Base-by-base conservation (phyloP, 1,140 invertebrate genomes). In the Saccostrea echinata region DNA sequence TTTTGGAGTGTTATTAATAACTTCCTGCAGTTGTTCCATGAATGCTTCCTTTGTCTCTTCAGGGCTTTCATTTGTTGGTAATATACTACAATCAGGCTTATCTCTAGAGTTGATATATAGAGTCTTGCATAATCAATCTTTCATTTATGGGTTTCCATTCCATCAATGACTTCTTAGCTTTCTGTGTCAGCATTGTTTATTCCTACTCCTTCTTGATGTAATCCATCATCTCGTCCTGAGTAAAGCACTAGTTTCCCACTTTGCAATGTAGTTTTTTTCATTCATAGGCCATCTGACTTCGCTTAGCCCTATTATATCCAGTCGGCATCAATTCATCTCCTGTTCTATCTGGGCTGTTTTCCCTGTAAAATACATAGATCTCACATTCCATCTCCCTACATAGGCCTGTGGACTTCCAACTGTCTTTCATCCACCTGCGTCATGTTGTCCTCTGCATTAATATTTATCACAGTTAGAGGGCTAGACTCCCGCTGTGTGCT, bases 1-100 rank as follows among this genome's bases (percentile, higher is more conserved):
- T 27, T 84, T 86, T 55, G 43, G 76, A 27, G 43, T 84, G 33
- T 83, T 85, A 68, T 89, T 85, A 9, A 90, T 43, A 33, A 81
- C 80, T 51, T 51, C 85, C 80, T 92, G 88, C 52, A 92, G 80
- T 30, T 90, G 87, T 43, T 86, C 84, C 30, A 88, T 84, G 57
- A 92, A 92, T 18, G 61, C 55, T 16, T 92, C 86, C 43, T 91
- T 91, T 57, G 30, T 55, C 61, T 87, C 61, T 80, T 89, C 87
- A 51, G 86, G 53, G 24, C n/a, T 84, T 33, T 83, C n/a, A 61
- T 91, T 89, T 43, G 89, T 91, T 27, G 90, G 88, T 55, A 71
- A 88, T 88, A 90, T 30, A 35, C 71, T 53, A 88, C 55, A n/a
- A 88, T 82, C 4, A 91, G 27, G 53, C 83, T 84, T 52, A 90